Evolutionary conservation across 2,888 invertebrate species (phyloP), one percentile per base, ranked within the genome.

Genomic region (Ormia ochracea): DNA sequence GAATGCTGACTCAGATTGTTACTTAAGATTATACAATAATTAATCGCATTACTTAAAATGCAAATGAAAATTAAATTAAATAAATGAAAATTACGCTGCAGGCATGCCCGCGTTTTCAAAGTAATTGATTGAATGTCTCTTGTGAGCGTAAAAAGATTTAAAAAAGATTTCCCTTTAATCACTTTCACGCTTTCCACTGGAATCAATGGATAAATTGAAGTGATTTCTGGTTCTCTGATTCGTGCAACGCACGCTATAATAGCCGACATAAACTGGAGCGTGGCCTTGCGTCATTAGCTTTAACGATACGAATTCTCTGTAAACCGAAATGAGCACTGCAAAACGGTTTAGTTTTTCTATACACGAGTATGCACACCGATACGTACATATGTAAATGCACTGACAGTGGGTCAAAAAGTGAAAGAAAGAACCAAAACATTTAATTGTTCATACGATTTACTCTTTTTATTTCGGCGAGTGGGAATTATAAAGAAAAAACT

Each of bases 91-190:
- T 36, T 14, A 10, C 10, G 2, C 3, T 12, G 7, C 1, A 33
- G 10, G 1, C 5, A 38, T 7, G 31, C 4, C 1, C 1, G 19
- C 43, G 9, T 17, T 23, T 21, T 45, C 26, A 52, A 38, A 45
- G 2, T 21, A 58, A 36, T 58, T 58, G 19, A 48, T 70, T 59
- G 41, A 59, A 41, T 26, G 52, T 63, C 43, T 72, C 43, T 52
- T 33, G 52, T 43, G 52, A 33, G 43, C 33, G 19, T 54, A 17
- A 52, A 70, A 54, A 9, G 41, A 36, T 63, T 61, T 7, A 52
- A 28, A 61, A 61, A 45, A 61, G 50, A 41, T 52, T 38, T 3
- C 17, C 17, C 21, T 28, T 23, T 61, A 14, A 52, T 12, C 52
- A 33, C 31, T 56, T 12, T 23, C 21, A 33, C 14, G 31, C 10